phyloP scores from a whole-genome alignment of 2,113 vertebrate genomes.

The Daboia siamensis region DNA sequence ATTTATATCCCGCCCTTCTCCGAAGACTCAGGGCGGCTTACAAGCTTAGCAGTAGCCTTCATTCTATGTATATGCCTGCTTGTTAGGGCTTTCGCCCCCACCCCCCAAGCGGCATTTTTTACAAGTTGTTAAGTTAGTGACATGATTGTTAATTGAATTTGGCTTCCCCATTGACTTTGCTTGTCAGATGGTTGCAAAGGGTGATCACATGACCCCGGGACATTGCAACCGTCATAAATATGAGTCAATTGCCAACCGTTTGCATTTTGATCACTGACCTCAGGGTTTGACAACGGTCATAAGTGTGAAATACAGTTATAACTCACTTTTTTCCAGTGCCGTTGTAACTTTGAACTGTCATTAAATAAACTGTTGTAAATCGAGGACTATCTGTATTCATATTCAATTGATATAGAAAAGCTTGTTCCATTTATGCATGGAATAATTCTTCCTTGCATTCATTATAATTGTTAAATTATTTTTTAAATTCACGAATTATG shows the following conservation, averaged over 20 bases:
- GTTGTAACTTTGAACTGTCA: neutral
- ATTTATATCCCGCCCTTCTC: too few species aligned
- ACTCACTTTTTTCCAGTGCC: neutral
- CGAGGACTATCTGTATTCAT: neutral
- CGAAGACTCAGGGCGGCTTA: too few species aligned
- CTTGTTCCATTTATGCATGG: neutral
- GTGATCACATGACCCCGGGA: neutral
- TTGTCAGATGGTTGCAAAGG: neutral
- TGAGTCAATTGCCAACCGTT: neutral
- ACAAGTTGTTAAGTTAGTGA: neutral
- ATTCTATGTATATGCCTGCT: too few species aligned
- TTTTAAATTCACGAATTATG: neutral
- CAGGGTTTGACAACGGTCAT: neutral
- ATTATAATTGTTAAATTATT: neutral
- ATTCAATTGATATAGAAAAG: neutral
- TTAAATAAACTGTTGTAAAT: neutral
- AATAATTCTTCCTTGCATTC: neutral
- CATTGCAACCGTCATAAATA: neutral
- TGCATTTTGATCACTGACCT: neutral
- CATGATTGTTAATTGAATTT: neutral
- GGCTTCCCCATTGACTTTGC: neutral
- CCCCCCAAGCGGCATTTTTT: too few species aligned
- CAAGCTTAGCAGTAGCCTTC: too few species aligned
- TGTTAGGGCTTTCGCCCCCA: too few species aligned
- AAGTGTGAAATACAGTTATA: neutral